Evolutionary conservation across 1,140 invertebrate genomes (phyloP).

Genomic region (Araneus ventricosus): DNA sequence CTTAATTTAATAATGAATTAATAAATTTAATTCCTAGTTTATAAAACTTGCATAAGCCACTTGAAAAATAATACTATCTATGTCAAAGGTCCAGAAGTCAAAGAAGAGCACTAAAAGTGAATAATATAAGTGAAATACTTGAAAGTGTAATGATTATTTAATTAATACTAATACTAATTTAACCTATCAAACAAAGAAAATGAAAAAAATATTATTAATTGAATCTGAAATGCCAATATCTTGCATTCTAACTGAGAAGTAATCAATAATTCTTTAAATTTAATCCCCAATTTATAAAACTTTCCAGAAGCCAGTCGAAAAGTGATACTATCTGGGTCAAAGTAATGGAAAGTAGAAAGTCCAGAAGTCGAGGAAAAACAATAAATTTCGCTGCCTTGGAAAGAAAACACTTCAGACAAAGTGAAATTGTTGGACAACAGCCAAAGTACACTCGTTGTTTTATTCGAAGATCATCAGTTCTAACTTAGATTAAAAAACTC

Average conservation of each 20-base stretch:
- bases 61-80: too few species aligned
- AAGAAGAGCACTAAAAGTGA: too few species aligned
- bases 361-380: slow-evolving; percentile 28
- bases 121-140: too few species aligned
- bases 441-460: slow-evolving; percentile 57
- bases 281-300: slow-evolving; percentile 20
- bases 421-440: slow-evolving; percentile 57
- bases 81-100: too few species aligned
- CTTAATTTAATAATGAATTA: too few species aligned
- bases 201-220: too few species aligned
- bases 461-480: slow-evolving; percentile 61
- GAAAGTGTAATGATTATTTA: too few species aligned
- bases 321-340: slow-evolving; percentile 51
- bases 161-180: too few species aligned
- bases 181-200: too few species aligned
- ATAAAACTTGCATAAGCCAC: too few species aligned
- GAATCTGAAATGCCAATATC: too few species aligned
- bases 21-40: too few species aligned
- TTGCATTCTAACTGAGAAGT: background rate
- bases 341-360: slow-evolving; percentile 57
- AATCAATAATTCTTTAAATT: slow-evolving; percentile 27
- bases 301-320: background rate
- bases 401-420: slow-evolving; percentile 56
- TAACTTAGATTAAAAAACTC: slow-evolving; percentile 57
- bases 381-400: slow-evolving; percentile 17